These are phyloP conservation scores for Sweltsa coloradensis DNA, from an alignment of 1,140 invertebrate genomes.

Conservation along the genomic window DNA sequence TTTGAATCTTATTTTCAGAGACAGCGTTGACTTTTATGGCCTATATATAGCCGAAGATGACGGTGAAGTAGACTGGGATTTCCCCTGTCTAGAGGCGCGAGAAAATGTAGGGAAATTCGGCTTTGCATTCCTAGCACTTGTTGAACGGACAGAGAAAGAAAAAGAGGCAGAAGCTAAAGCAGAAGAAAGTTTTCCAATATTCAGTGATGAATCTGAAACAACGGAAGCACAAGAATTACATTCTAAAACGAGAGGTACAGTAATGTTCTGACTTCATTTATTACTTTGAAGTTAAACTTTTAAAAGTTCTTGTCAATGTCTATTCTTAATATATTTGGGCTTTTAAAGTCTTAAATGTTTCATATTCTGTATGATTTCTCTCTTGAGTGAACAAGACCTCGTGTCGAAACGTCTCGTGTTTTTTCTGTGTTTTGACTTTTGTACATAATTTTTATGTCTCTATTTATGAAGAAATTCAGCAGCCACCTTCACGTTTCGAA, in stretches of 20 bases:
- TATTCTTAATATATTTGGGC: no score
- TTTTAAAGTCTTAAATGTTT: no score
- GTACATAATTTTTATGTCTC: no score
- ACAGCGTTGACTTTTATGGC: slow-evolving; percentile 49
- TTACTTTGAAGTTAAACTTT: neutral
- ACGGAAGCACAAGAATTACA: slow-evolving; percentile 9
- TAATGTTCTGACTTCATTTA: neutral
- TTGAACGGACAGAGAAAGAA: slow-evolving; percentile 46
- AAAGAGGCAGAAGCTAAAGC: slow-evolving; percentile 26
- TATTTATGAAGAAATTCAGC: no score
- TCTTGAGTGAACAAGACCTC: no score
- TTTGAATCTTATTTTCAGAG: slow-evolving; percentile 32
- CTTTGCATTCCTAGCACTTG: slow-evolving; percentile 77
- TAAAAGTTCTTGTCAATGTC: no score
- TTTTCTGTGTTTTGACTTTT: no score
- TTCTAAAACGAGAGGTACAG: slow-evolving; percentile 6
- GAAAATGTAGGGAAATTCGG: slow-evolving; percentile 88
- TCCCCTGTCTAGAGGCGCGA: slow-evolving; percentile 75
- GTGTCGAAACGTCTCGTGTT: no score
- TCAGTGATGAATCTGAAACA: slow-evolving; percentile 19
- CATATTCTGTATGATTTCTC: no score
- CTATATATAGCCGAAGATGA: slow-evolving; percentile 92
- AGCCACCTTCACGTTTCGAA: no score
- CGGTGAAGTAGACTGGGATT: slow-evolving; percentile 90
- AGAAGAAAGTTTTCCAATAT: slow-evolving; percentile 26